Conservation (phyloP, 2,797 vertebrate genomes). For the Pagetopsis macropterus region DNA sequence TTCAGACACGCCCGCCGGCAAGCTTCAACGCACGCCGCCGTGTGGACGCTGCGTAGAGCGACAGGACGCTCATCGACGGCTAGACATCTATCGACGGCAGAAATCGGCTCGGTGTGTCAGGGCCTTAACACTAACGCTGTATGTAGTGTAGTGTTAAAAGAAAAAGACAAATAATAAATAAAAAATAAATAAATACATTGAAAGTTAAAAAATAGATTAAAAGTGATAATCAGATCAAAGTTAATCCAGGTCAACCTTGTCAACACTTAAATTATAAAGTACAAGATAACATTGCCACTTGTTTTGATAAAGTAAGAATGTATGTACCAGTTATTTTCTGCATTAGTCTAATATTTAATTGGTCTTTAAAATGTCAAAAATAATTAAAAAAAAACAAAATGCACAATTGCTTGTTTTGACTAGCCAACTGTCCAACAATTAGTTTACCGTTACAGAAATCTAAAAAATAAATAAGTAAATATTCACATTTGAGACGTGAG, state of each 20-base stretch:
- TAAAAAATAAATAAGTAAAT: neutral
- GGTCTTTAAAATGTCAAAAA: neutral
- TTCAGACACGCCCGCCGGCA: too few relatives aligned
- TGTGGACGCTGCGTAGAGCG: too few relatives aligned
- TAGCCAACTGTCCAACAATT: neutral
- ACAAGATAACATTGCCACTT: neutral
- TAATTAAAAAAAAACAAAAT: neutral
- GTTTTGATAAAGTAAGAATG: conserved; percentile 1
- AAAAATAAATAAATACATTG: neutral
- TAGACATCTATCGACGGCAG: too few relatives aligned
- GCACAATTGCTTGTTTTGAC: neutral
- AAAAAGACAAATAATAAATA: neutral
- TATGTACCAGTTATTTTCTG: neutral
- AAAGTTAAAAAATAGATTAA: neutral
- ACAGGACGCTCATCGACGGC: too few relatives aligned
- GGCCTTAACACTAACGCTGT: too few relatives aligned
- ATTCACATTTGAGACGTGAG: neutral
- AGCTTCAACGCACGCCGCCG: too few relatives aligned
- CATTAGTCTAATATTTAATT: neutral
- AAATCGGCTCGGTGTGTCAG: too few relatives aligned
- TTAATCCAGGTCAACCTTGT: neutral
- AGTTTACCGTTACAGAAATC: neutral
- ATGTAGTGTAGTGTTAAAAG: neutral
- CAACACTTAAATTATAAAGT: neutral
- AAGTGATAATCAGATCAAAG: neutral